Percentiles rank a stretch among this genome's conserved stretches.
Conservation (phyloP, 35 echinoderm and acorn worm genomes). For the Apostichopus californicus region DNA sequence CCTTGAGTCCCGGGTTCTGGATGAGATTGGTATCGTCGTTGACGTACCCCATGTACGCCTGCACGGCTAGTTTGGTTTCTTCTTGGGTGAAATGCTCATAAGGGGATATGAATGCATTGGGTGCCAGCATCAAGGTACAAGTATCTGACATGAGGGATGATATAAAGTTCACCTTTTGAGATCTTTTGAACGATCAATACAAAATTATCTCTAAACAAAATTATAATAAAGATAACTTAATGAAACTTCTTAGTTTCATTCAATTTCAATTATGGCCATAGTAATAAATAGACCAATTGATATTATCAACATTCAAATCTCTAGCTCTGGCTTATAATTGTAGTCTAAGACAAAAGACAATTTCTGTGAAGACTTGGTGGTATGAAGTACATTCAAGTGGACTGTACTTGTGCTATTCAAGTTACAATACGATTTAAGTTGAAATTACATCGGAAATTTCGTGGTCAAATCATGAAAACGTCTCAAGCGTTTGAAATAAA, state of each 20-base stretch:
- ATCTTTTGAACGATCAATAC: not conserved
- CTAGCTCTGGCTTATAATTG: no score
- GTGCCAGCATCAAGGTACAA: slow-evolving; percentile 81
- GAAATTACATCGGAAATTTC: no score
- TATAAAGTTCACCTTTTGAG: not conserved
- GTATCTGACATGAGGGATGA: slow-evolving; percentile 56
- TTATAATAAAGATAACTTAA: no score
- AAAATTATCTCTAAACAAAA: not conserved
- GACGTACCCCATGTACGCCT: slow-evolving; percentile 94
- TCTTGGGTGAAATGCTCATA: slow-evolving; percentile 92
- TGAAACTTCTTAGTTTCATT: not conserved
- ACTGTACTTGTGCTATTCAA: no score
- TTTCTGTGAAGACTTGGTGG: no score
- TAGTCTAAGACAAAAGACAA: no score
- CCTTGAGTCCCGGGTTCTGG: slow-evolving; percentile 92
- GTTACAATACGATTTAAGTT: no score
- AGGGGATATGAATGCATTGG: slow-evolving; percentile 84
- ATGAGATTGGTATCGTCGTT: slow-evolving; percentile 95
- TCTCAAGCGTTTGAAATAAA: no score
- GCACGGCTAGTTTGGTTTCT: slow-evolving; percentile 92
- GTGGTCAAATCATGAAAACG: no score
- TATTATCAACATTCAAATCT: no score
- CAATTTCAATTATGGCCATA: not conserved
- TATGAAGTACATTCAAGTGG: no score
- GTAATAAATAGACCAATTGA: no score